Percentiles rank a stretch among this genome's conserved stretches.
These are phyloP conservation scores for Agriopis aurantiaria DNA, from an alignment of 2,888 invertebrate genomes.

Conservation along the genomic window DNA sequence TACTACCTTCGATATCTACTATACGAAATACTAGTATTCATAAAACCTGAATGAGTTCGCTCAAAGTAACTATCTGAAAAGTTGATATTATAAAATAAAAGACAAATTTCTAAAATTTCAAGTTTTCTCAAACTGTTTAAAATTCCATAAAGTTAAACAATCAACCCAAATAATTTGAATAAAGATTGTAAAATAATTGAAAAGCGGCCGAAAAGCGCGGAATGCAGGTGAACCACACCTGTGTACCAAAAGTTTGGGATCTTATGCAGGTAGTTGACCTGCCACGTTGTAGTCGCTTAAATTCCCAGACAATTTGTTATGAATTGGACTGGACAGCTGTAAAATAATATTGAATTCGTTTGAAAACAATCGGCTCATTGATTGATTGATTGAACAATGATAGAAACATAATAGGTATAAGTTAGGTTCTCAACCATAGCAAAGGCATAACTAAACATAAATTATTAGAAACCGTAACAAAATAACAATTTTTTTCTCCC, in stretches of 20 bases:
- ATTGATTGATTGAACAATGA: background rate
- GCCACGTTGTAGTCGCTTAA: background rate
- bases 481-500: too few relatives aligned
- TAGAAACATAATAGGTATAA: too few relatives aligned
- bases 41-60: too few relatives aligned
- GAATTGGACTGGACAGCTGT: background rate
- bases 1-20: too few relatives aligned
- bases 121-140: too few relatives aligned
- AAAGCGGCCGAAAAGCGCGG: background rate
- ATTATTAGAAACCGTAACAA: too few relatives aligned
- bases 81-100: too few relatives aligned
- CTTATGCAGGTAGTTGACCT: background rate
- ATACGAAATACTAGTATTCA: too few relatives aligned
- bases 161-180: background rate
- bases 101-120: too few relatives aligned
- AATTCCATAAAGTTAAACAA: background rate
- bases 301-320: background rate
- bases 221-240: constrained; percentile 13
- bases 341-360: background rate
- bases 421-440: too few relatives aligned
- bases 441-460: too few relatives aligned
- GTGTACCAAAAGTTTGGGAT: background rate
- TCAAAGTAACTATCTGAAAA: too few relatives aligned
- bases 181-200: background rate
- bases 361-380: background rate